phyloP scores from a whole-genome alignment of 2,888 invertebrate genomes.

The Limnephilus auricula region DNA sequence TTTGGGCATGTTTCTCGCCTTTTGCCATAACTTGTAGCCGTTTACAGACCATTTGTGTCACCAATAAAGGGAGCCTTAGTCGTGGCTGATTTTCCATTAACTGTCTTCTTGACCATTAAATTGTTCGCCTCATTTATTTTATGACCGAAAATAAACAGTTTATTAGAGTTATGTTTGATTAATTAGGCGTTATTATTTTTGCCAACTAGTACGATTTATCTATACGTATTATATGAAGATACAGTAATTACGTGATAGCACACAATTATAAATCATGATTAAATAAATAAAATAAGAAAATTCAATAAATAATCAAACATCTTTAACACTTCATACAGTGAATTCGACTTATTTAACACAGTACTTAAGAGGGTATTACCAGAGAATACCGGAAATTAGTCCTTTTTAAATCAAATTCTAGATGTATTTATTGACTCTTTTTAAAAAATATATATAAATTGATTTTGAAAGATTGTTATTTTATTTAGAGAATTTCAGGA shows the following conservation, averaged over 20 bases:
- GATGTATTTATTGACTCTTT: too few relatives aligned
- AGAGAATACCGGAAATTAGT: too few relatives aligned
- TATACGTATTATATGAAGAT: neutral
- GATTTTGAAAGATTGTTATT: too few relatives aligned
- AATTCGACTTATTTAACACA: too few relatives aligned
- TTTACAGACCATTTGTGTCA: neutral
- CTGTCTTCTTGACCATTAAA: neutral
- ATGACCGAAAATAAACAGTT: neutral
- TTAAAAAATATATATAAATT: too few relatives aligned
- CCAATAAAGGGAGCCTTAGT: neutral
- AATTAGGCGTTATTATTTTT: neutral
- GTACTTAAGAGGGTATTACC: too few relatives aligned
- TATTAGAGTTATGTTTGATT: neutral
- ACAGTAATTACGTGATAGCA: neutral
- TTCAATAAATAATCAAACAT: too few relatives aligned
- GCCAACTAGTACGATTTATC: neutral
- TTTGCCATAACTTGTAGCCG: neutral
- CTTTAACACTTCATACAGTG: too few relatives aligned
- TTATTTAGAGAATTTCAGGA: too few relatives aligned
- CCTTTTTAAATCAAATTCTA: too few relatives aligned
- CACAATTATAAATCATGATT: too few relatives aligned
- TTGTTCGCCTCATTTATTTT: neutral
- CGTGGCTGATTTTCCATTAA: neutral
- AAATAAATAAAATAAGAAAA: too few relatives aligned
- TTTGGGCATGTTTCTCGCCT: neutral